Base-by-base conservation (phyloP, 2,113 vertebrate species). In the Misgurnus anguillicaudatus region DNA sequence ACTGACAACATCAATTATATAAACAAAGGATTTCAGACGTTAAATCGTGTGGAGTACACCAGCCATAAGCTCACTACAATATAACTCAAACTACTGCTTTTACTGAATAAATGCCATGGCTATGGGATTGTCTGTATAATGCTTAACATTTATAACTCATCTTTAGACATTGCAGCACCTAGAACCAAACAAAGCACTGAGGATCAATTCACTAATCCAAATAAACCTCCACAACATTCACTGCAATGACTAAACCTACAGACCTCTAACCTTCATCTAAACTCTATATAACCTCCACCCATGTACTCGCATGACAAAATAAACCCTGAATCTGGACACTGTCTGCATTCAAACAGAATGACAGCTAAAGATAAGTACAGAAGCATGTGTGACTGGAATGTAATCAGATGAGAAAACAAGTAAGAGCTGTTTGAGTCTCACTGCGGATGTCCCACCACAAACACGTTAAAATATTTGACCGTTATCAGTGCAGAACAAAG, bases 331-430 rank as follows among this genome's bases (percentile, higher is more conserved):
- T 64, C 24, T 39, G 61, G 31, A 76, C 17, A 24, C 42, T 51
- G 60, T 39, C 45, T 51, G 60, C 73, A 75, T 64, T 48, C 16
- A 64, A 62, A 64, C 9, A 17, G 73, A 9, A 64, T 36, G 60
- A 7, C 17, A n/a, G n/a, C 64, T 64, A 51, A 53, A 64, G 61
- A 76, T 76, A 76, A 64, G 61, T 39, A 17, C 16, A 1, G 60
- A 64, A 31, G 61, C 73, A 48, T 6, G 6, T 76, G 60, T 39
- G 47, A 53, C 39, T 38, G 73, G 61, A 64, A 76, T 76, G 48
- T 75, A 45, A 75, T 64, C 72, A 38, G 72, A 45, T 14, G 58
- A 63, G 42, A 5, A 63, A 75, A 75, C 73, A 60, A 74, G 71
- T 5, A 38, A 39, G 36, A 58, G 5, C 58, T 53, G 61, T 64